Conservation (phyloP, 2,113 vertebrate genomes). For the Nycticryphes semicollaris region DNA sequence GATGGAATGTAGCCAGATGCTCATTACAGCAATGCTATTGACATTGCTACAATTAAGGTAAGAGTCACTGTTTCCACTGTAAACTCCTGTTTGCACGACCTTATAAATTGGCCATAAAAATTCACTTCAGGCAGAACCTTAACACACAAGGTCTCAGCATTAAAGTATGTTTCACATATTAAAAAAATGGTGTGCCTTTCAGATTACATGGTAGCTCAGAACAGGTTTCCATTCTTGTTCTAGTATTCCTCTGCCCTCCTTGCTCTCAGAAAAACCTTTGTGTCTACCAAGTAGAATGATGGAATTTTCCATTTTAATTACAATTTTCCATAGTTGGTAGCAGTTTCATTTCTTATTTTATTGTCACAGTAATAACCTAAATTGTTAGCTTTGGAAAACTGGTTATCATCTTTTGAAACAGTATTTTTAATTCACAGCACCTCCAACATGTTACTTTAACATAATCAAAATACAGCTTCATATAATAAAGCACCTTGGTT, state of each 20-base stretch:
- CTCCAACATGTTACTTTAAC: background rate
- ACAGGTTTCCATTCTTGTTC: slow-evolving; percentile 64
- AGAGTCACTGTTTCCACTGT: slow-evolving; percentile 72
- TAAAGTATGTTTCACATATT: slow-evolving; percentile 60
- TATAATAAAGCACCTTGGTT: background rate
- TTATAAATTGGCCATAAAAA: slow-evolving; percentile 68
- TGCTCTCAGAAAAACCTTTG: slow-evolving; percentile 58
- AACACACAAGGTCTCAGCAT: slow-evolving; percentile 53
- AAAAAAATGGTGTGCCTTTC: slow-evolving; percentile 39
- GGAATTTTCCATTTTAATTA: slow-evolving; percentile 65
- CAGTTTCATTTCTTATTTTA: slow-evolving; percentile 53
- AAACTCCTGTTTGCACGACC: slow-evolving; percentile 66
- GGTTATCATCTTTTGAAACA: slow-evolving; percentile 40
- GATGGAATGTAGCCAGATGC: slow-evolving; percentile 66
- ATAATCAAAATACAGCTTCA: background rate
- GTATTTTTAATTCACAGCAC: slow-evolving; percentile 22
- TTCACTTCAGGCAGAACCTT: slow-evolving; percentile 60
- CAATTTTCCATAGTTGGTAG: slow-evolving; percentile 50
- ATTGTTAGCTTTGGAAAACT: slow-evolving; percentile 33
- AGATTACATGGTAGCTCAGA: slow-evolving; percentile 53
- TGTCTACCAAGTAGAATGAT: slow-evolving; percentile 29
- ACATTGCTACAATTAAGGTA: slow-evolving; percentile 70
- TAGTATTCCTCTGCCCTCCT: slow-evolving; percentile 28
- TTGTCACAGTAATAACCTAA: slow-evolving; percentile 1
- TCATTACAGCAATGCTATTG: slow-evolving; percentile 70